These are phyloP conservation scores for Norana najaformis DNA, from an alignment of 2,888 invertebrate species.

Conservation along the genomic window DNA sequence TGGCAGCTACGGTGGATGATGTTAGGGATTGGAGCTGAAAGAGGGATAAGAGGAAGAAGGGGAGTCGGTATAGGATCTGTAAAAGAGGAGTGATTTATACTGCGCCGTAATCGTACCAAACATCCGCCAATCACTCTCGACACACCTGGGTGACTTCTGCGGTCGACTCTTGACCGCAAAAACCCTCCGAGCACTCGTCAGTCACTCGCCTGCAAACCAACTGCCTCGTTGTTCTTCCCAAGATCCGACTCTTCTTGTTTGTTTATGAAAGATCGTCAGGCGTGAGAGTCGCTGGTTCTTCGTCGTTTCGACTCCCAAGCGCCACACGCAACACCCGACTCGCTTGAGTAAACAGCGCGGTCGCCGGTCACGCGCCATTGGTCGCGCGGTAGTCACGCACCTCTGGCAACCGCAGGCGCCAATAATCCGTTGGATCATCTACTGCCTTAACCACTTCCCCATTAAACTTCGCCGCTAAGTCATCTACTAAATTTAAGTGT, in stretches of 20 bases:
- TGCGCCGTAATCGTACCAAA: no score
- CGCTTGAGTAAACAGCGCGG: neutral
- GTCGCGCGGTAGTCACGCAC: neutral
- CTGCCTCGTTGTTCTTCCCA: neutral
- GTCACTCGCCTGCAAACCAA: no score
- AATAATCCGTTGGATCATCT: neutral
- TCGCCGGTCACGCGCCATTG: neutral
- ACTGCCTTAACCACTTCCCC: neutral
- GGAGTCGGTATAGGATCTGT: no score
- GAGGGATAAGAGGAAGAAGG: no score
- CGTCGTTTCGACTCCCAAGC: neutral
- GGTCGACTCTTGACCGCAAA: no score
- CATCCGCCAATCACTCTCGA: no score
- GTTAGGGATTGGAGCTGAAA: no score
- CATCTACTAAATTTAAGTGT: no score
- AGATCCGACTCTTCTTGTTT: neutral
- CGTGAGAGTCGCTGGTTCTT: neutral
- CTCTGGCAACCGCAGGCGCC: neutral
- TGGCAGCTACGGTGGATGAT: no score
- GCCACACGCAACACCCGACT: neutral
- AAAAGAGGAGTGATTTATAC: no score
- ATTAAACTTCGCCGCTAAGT: neutral
- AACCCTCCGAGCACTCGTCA: no score
- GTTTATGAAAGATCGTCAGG: neutral
- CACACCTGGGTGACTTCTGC: no score